These are phyloP conservation scores for Platygyra sinensis DNA, from an alignment of 64 coral and sea anemone genomes.

Conservation along the genomic window DNA sequence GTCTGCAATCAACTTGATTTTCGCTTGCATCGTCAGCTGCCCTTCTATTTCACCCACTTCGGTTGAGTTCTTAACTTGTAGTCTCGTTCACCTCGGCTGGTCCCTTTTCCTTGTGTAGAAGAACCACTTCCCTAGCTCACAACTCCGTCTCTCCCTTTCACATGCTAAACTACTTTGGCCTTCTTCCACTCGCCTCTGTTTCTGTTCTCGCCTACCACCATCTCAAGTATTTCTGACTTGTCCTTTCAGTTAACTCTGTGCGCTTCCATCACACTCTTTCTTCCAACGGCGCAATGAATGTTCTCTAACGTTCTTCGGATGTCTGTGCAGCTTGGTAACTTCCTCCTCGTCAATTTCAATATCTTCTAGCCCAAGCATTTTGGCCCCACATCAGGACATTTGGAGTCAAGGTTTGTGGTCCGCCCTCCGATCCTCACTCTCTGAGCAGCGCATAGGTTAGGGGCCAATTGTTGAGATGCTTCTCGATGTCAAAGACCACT, in stretches of 20 bases:
- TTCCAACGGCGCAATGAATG: conserved; percentile 36
- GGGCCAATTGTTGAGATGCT: conserved; percentile 6
- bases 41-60: too few species aligned
- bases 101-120: too few species aligned
- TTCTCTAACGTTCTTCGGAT: conserved; percentile 13
- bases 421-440: conserved; percentile 35
- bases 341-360: conserved; percentile 44
- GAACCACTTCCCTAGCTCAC: too few species aligned
- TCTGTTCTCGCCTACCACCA: background rate
- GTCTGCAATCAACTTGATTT: too few species aligned
- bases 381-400: conserved; percentile 45
- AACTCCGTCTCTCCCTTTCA: too few species aligned
- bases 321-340: conserved; percentile 41
- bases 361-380: conserved; percentile 9
- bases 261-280: conserved; percentile 66
- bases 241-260: conserved; percentile 41
- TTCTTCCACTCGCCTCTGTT: too few species aligned
- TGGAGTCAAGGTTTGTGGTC: conserved; percentile 35
- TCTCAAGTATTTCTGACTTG: conserved; percentile 3
- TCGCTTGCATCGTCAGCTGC: too few species aligned
- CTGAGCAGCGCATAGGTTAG: conserved; percentile 5
- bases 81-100: too few species aligned
- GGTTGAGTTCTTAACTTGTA: too few species aligned
- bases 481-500: conserved; percentile 5
- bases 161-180: too few species aligned